Evolutionary conservation across 2,888 invertebrate species (phyloP).

Genomic region (Escarpia spicata): DNA sequence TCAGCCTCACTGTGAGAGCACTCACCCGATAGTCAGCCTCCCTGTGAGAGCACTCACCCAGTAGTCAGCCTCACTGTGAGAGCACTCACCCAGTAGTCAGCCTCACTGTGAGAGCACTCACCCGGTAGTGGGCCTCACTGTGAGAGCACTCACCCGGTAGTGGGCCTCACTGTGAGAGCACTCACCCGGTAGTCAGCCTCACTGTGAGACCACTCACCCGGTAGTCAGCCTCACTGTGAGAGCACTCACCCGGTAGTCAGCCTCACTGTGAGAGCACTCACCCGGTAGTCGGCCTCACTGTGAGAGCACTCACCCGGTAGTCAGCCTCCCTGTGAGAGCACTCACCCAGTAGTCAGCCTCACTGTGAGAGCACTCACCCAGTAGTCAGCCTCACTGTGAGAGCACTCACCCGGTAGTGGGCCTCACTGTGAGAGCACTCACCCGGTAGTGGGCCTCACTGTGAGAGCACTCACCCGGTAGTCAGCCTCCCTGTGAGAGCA

Average conservation of each 20-base stretch:
- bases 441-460: conserved; percentile 47
- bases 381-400: not conserved
- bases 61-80: not conserved
- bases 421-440: conserved; percentile 35
- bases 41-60: conserved; percentile 46
- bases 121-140: conserved; percentile 47
- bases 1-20: conserved; percentile 50
- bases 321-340: not conserved
- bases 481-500: not conserved
- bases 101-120: conserved; percentile 35
- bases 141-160: conserved; percentile 49
- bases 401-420: conserved; percentile 51
- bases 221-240: not conserved
- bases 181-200: conserved; percentile 51
- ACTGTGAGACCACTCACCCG: conserved; percentile 46
- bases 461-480: conserved; percentile 49
- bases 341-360: conserved; percentile 51
- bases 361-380: conserved; percentile 46
- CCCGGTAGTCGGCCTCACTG: conserved; percentile 47
- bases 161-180: not conserved
- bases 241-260: conserved; percentile 50
- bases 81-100: conserved; percentile 50
- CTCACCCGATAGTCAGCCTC: conserved; percentile 51
- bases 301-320: conserved; percentile 49
- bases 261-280: conserved; percentile 35